These are phyloP conservation scores for Dermolepida albohirtum DNA, from an alignment of 2,888 invertebrate species.

Conservation along the genomic window DNA sequence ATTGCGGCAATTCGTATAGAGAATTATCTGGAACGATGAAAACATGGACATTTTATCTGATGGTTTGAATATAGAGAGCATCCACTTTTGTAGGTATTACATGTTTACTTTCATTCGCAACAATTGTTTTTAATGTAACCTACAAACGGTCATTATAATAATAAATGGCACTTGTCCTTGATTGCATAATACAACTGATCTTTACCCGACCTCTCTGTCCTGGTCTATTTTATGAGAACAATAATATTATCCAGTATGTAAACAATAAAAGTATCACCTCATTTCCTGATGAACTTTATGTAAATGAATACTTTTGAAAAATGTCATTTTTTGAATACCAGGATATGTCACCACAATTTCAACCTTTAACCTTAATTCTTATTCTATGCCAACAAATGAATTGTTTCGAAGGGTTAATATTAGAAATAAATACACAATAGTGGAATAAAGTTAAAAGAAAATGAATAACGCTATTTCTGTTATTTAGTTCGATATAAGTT, in stretches of 20 bases:
- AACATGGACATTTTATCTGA: too few relatives aligned
- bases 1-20: too few relatives aligned
- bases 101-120: too few relatives aligned
- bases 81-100: too few relatives aligned
- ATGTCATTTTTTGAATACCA: constrained; percentile 16
- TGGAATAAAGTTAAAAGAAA: too few relatives aligned
- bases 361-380: constrained; percentile 19
- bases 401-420: constrained; percentile 6
- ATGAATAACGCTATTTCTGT: too few relatives aligned
- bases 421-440: too few relatives aligned
- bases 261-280: constrained; percentile 21
- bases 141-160: neutral
- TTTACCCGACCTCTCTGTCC: constrained; percentile 10
- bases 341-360: constrained; percentile 3
- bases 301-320: neutral
- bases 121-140: neutral
- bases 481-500: too few relatives aligned
- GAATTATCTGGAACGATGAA: too few relatives aligned
- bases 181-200: constrained; percentile 7
- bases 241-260: constrained; percentile 2
- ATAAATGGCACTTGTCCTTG: neutral
- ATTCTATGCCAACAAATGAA: neutral
- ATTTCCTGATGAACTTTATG: constrained; percentile 19
- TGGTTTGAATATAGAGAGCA: too few relatives aligned
- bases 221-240: constrained; percentile 2